These are phyloP conservation scores for Amphibalanus amphitrite DNA, from an alignment of 1,140 invertebrate genomes.

Conservation along the genomic window DNA sequence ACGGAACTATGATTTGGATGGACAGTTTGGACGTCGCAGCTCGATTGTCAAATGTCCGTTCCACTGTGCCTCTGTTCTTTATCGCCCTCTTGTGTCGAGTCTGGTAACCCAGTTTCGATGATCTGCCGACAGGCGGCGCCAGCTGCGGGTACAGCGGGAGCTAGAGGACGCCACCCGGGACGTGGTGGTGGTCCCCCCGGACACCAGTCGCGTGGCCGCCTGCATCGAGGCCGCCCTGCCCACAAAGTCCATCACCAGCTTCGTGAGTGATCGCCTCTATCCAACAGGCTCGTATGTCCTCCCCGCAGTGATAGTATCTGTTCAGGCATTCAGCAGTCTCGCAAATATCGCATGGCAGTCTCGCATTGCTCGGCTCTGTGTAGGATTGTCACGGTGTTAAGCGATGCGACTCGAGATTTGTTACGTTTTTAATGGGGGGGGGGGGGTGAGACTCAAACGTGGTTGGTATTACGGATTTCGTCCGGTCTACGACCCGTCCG, in stretches of 20 bases:
- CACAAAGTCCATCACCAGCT: background rate
- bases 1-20: background rate
- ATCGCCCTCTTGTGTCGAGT: background rate
- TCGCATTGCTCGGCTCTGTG: too few relatives aligned
- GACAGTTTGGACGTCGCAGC: background rate
- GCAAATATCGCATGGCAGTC: too few relatives aligned
- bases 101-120: too few relatives aligned
- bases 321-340: too few relatives aligned
- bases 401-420: too few relatives aligned
- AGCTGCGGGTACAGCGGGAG: conserved; percentile 1
- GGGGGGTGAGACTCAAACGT: too few relatives aligned
- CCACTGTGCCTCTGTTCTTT: background rate
- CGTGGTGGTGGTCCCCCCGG: background rate
- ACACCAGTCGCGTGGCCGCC: background rate
- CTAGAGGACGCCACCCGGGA: conserved; percentile 3
- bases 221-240: background rate
- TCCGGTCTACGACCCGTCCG: too few relatives aligned
- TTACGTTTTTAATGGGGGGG: too few relatives aligned
- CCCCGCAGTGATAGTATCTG: too few relatives aligned
- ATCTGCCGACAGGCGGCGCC: background rate
- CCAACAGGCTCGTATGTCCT: too few relatives aligned
- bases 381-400: too few relatives aligned
- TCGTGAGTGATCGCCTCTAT: background rate
- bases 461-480: too few relatives aligned
- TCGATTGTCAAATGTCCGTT: background rate